Evolutionary conservation across 2,888 invertebrate genomes (phyloP).

Genomic region (Iselma pallidipennis): DNA sequence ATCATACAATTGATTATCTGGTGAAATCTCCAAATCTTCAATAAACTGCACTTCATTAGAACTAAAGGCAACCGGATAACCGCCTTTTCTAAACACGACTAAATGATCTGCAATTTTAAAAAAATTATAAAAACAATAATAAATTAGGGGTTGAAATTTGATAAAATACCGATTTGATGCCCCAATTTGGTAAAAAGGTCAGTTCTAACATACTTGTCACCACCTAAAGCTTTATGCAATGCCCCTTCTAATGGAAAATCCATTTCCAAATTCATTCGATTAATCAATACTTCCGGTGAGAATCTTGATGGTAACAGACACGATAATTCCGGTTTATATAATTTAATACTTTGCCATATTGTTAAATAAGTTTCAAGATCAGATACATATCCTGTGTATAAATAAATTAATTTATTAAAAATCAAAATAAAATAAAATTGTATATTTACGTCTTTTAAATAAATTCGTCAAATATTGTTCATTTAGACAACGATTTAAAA

Average conservation of each 20-base stretch:
- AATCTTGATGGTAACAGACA: constrained; percentile 51
- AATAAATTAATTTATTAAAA: background rate
- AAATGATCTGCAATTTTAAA: constrained; percentile 59
- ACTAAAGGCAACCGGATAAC: constrained; percentile 57
- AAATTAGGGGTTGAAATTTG: background rate
- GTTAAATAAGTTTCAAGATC: constrained; percentile 37
- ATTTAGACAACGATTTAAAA: constrained; percentile 61
- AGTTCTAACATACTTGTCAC: constrained; percentile 59
- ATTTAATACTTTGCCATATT: constrained; percentile 59
- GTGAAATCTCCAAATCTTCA: constrained; percentile 54
- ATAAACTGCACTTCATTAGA: constrained; percentile 50
- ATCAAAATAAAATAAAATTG: background rate
- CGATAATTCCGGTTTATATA: constrained; percentile 44
- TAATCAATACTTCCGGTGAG: constrained; percentile 48
- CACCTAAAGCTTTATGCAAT: constrained; percentile 63
- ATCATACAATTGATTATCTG: constrained; percentile 58
- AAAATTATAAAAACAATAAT: constrained; percentile 12
- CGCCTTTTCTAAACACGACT: constrained; percentile 59
- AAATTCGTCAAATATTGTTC: constrained; percentile 55
- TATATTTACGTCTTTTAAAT: constrained; percentile 40
- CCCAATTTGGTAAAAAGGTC: constrained; percentile 59
- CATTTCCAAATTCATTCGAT: constrained; percentile 49
- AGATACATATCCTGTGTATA: constrained; percentile 22
- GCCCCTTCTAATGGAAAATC: constrained; percentile 57
- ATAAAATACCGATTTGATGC: constrained; percentile 42